phyloP scores from a whole-genome alignment of 2,113 vertebrate species.

The Brachypodius melanocephalos region DNA sequence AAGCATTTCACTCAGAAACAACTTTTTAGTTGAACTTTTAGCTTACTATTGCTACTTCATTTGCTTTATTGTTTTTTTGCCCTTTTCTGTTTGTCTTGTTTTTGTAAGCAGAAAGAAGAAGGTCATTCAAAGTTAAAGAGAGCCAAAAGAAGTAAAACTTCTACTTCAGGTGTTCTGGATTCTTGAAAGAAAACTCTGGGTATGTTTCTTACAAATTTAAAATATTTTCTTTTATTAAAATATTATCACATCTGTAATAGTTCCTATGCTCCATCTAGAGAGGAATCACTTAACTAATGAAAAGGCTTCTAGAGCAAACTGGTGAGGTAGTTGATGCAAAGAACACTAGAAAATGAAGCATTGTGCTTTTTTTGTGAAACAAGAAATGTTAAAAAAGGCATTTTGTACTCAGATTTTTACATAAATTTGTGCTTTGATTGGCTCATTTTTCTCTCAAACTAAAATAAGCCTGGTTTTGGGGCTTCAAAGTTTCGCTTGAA shows the following conservation, averaged over 20 bases:
- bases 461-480: neutral
- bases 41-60: neutral
- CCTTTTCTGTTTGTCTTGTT: neutral
- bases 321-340: neutral
- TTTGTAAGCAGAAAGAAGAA: conserved; percentile 69
- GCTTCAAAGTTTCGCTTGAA: neutral
- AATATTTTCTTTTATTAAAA: neutral
- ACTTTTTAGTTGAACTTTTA: neutral
- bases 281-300: neutral
- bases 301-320: neutral
- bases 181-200: conserved; percentile 70
- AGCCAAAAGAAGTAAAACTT: conserved; percentile 34
- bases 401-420: neutral
- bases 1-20: neutral
- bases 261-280: neutral
- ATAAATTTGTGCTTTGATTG: neutral
- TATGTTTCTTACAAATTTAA: conserved; percentile 23
- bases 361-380: neutral
- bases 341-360: neutral
- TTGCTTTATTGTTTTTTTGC: neutral
- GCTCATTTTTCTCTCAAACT: neutral
- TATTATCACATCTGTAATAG: neutral
- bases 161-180: conserved; percentile 43
- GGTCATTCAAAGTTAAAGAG: conserved; percentile 67
- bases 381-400: neutral